phyloP scores from a whole-genome alignment of 2,797 vertebrate genomes.

The Gymnothorax javanicus region DNA sequence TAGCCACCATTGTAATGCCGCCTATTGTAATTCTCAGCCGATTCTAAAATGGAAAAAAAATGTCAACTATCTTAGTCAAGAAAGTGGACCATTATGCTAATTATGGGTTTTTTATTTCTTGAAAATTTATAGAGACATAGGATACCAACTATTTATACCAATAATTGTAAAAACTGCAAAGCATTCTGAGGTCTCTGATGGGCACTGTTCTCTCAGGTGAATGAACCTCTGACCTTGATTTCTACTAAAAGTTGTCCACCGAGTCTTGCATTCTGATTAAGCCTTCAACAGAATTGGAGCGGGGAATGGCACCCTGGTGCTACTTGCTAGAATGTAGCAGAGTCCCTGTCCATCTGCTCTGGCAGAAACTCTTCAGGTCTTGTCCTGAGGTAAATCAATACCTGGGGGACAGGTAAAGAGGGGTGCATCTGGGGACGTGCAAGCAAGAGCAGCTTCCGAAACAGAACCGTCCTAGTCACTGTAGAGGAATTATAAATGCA shows the following conservation, averaged over 20 bases:
- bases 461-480: not conserved
- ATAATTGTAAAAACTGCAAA: not conserved
- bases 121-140: not conserved
- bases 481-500: not conserved
- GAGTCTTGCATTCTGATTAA: not conserved
- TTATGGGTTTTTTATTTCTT: not conserved
- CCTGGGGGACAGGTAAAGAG: not conserved
- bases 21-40: no score
- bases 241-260: not conserved
- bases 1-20: no score
- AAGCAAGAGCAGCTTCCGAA: not conserved
- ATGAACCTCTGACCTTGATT: not conserved
- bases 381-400: not conserved
- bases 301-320: not conserved
- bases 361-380: not conserved
- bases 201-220: not conserved
- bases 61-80: no score
- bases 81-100: no score
- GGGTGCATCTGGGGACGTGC: not conserved
- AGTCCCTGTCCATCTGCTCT: not conserved
- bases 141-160: not conserved
- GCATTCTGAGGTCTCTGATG: not conserved
- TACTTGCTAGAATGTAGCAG: not conserved
- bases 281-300: not conserved
- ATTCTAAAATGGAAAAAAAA: no score